phyloP scores from a whole-genome alignment of 2,797 vertebrate genomes.

The Tragopan temminckii region DNA sequence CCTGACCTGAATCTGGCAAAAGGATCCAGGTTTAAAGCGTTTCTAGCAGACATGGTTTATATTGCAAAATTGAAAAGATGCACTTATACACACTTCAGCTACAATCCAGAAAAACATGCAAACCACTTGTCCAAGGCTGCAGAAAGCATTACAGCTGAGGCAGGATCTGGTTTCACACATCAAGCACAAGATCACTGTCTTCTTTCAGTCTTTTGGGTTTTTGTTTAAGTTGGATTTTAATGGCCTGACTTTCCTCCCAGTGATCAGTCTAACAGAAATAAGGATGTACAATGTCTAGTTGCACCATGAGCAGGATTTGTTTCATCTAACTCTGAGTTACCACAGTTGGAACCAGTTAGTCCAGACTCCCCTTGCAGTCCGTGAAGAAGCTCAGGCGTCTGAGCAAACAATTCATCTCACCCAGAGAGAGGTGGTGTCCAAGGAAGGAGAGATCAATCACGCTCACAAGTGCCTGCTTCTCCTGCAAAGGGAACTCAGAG shows the following conservation, averaged over 20 bases:
- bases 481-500: not conserved
- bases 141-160: not conserved
- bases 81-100: fast-evolving
- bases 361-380: not conserved
- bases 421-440: not conserved
- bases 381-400: not conserved
- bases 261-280: not conserved
- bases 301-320: not conserved
- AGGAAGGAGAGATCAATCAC: not conserved
- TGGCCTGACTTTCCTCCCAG: not conserved
- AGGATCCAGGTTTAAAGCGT: not conserved
- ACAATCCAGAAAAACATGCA: not conserved
- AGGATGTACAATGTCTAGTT: not conserved
- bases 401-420: fast-evolving
- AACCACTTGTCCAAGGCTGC: not conserved
- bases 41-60: not conserved
- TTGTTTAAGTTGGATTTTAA: not conserved
- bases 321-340: not conserved
- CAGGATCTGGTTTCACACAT: not conserved
- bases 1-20: not conserved
- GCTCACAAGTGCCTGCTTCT: not conserved
- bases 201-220: not conserved
- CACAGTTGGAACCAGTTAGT: not conserved
- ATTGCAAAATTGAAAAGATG: not conserved
- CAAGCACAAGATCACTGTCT: not conserved